Base-by-base conservation (phyloP, 1,140 invertebrate species). In the Lordiphosa mommai region DNA sequence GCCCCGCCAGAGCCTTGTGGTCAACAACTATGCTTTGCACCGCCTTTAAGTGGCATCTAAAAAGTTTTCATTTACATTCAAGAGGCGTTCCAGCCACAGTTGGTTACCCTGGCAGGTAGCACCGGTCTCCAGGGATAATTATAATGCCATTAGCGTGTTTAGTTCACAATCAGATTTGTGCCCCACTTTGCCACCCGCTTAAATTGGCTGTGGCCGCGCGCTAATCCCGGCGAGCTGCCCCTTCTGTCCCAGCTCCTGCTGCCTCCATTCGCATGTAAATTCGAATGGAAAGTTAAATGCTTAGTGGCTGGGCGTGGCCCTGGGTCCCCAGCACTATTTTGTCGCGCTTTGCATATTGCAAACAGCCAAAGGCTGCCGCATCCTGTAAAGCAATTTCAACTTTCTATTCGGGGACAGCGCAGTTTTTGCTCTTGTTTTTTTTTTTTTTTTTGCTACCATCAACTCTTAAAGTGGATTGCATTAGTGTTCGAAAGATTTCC, bases 61-160 rank as follows among this genome's bases (percentile, higher is more conserved):
- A 84, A 77, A 64, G 69, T 84, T 60, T 67, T 71, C 61, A 72
- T 84, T 77, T 68, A 68, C 77, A 72, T 69, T 84, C 72, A 49
- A 73, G 44, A 65, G 51, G 37, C 17, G 34, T 37, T 37, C 9
- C 17, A 9, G 27, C 8, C 9, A 33, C 49, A 41, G 27, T 29
- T 38, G 34, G 23, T 13, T 41, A 8, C 14, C 38, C 47, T 44
- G 65, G 30, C 57, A 65, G 52, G 50, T 68, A 12, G 37, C 14
- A 41, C 16, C 29, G 10, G 20, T 44, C 68, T 64, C 72, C 27
- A 36, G 50, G 72, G 77, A 77, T 84, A 84, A 85, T 84, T 84
- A 84, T 85, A 84, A 84, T 85, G 77, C 72, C 77, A 84, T 84
- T 84, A 84, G 77, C 77, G 65, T 84, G 77, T 84, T 84, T 84